A percentile compares a stretch with the other conserved stretches of the same genome.
These are phyloP conservation scores for Actinostola sp. DNA, from an alignment of 92 coral and sea anemone species.

Conservation along the genomic window DNA sequence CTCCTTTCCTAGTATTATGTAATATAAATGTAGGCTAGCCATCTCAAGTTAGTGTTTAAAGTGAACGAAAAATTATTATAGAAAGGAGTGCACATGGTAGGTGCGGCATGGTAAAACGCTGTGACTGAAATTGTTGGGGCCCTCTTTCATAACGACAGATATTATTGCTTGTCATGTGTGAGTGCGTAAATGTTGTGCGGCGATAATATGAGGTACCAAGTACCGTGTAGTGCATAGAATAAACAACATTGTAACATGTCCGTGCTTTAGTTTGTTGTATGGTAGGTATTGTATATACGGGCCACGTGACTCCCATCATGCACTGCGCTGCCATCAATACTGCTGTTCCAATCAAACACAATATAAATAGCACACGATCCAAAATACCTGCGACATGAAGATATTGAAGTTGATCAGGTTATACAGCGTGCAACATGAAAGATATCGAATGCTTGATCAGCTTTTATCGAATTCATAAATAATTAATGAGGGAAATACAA, in stretches of 20 bases:
- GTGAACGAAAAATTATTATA: not conserved
- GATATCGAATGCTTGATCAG: no score
- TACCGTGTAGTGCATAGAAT: conserved; percentile 3
- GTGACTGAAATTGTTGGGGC: no score
- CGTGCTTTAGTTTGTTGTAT: not conserved
- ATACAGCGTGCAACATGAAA: no score
- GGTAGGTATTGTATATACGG: not conserved
- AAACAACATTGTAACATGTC: not conserved
- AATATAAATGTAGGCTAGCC: no score
- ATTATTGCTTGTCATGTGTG: not conserved
- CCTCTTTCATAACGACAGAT: no score
- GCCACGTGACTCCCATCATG: not conserved
- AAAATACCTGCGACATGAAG: conserved; percentile 20
- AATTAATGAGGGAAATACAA: no score
- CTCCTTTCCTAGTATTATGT: no score
- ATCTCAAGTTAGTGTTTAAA: no score
- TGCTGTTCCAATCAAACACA: conserved; percentile 11
- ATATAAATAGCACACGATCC: conserved; percentile 9
- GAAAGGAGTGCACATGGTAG: not conserved
- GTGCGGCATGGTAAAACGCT: not conserved
- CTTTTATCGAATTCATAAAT: no score
- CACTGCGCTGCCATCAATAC: conserved; percentile 22
- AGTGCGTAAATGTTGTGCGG: not conserved
- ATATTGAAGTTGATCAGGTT: no score
- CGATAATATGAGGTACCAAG: not conserved